phyloP scores from a whole-genome alignment of 2,113 vertebrate species.

The Bos javanicus region DNA sequence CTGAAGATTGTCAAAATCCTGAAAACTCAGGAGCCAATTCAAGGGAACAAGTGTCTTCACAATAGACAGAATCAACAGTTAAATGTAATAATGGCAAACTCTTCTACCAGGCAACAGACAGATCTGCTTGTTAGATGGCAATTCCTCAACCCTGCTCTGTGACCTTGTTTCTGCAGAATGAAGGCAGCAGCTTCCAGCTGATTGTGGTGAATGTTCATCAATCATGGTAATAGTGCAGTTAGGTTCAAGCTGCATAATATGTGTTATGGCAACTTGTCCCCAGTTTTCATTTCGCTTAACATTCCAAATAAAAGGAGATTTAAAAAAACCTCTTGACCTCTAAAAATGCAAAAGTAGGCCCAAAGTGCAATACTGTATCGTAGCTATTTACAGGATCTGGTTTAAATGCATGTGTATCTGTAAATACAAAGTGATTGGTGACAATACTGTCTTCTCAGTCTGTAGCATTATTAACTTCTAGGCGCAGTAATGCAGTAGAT shows the following conservation, averaged over 20 bases:
- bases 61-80: slow-evolving; percentile 33
- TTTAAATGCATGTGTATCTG: slow-evolving; percentile 48
- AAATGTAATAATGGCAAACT: neutral
- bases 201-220: slow-evolving; percentile 28
- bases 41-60: slow-evolving; percentile 26
- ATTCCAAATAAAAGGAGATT: slow-evolving; percentile 42
- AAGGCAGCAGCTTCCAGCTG: slow-evolving; percentile 53
- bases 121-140: slow-evolving; percentile 10
- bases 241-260: slow-evolving; percentile 39
- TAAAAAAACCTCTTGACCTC: neutral
- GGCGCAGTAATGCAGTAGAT: neutral
- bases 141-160: neutral
- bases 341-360: slow-evolving; percentile 45
- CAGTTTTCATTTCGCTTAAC: slow-evolving; percentile 46
- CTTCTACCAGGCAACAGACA: slow-evolving; percentile 3
- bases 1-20: slow-evolving; percentile 37
- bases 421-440: slow-evolving; percentile 39
- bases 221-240: slow-evolving; percentile 41
- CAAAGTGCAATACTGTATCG: slow-evolving; percentile 34
- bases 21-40: slow-evolving; percentile 4
- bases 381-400: slow-evolving; percentile 40
- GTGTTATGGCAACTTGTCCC: slow-evolving; percentile 47
- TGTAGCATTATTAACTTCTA: slow-evolving; percentile 19
- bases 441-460: neutral
- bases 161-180: slow-evolving; percentile 45